These are phyloP conservation scores for Dendrocincla fuliginosa DNA, from an alignment of 2,797 vertebrate genomes.

Conservation along the genomic window DNA sequence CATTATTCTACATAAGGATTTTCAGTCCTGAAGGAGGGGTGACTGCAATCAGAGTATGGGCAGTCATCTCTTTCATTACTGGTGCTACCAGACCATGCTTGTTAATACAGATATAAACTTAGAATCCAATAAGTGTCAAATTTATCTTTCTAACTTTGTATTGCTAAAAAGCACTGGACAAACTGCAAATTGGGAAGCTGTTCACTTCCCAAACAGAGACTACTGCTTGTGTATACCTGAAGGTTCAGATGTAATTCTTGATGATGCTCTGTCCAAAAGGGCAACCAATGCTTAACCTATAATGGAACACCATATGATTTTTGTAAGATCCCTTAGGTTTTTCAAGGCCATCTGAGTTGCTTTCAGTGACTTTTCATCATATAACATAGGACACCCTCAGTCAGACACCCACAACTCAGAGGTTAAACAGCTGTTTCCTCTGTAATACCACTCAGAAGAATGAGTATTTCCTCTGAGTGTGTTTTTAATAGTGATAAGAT, in stretches of 20 bases:
- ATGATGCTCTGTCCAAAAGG: background rate
- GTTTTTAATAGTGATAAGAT: background rate
- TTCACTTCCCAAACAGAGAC: background rate
- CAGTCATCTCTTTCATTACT: background rate
- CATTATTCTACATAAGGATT: background rate
- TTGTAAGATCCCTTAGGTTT: background rate
- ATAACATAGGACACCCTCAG: background rate
- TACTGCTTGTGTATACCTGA: background rate
- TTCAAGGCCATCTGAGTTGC: background rate
- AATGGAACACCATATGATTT: background rate
- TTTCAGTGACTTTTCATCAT: background rate
- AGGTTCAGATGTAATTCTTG: background rate
- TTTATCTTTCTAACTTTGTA: background rate
- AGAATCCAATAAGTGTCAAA: background rate
- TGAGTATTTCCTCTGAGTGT: background rate
- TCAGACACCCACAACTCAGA: background rate
- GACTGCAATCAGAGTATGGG: background rate
- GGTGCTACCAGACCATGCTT: background rate
- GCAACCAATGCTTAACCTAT: background rate
- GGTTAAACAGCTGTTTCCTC: background rate
- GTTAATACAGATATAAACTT: background rate
- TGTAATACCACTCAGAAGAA: background rate
- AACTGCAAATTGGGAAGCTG: background rate
- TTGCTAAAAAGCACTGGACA: background rate
- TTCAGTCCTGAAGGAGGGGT: background rate